Evolutionary conservation across 2,888 invertebrate species (phyloP).

Genomic region (Hirudinaria manillensis): DNA sequence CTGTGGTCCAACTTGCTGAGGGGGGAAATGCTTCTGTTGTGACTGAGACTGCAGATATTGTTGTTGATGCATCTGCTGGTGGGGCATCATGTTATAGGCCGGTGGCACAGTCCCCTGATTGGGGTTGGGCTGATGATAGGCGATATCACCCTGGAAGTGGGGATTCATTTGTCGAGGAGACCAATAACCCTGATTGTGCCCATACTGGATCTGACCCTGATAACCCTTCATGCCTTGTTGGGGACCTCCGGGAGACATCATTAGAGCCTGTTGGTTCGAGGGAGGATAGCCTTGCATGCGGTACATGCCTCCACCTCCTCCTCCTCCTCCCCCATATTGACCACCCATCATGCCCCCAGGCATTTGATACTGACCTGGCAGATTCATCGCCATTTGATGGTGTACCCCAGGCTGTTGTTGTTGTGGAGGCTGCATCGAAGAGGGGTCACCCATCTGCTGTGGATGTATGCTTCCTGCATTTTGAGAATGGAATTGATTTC

Average conservation of each 20-base stretch:
- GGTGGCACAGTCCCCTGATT: constrained; percentile 1
- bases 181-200: constrained; percentile 11
- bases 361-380: neutral
- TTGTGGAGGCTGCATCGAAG: constrained; percentile 3
- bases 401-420: constrained; percentile 1
- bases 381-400: constrained; percentile 8
- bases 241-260: constrained; percentile 21
- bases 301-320: neutral
- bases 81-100: constrained; percentile 24
- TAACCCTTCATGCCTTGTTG: constrained; percentile 21
- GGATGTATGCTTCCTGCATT: neutral
- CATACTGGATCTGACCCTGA: neutral
- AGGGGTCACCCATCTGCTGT: neutral
- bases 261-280: constrained; percentile 19
- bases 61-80: constrained; percentile 25
- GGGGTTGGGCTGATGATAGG: constrained; percentile 9
- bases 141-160: constrained; percentile 26
- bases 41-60: constrained; percentile 27
- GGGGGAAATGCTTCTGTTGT: constrained; percentile 38
- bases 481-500: constrained; percentile 10
- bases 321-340: constrained; percentile 6
- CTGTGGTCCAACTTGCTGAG: constrained; percentile 43
- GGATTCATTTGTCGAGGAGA: constrained; percentile 14
- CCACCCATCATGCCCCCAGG: neutral
- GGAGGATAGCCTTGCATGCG: constrained; percentile 19